These are phyloP conservation scores for Alexandromys fortis DNA, from an alignment of 2,113 vertebrate genomes.

Conservation along the genomic window DNA sequence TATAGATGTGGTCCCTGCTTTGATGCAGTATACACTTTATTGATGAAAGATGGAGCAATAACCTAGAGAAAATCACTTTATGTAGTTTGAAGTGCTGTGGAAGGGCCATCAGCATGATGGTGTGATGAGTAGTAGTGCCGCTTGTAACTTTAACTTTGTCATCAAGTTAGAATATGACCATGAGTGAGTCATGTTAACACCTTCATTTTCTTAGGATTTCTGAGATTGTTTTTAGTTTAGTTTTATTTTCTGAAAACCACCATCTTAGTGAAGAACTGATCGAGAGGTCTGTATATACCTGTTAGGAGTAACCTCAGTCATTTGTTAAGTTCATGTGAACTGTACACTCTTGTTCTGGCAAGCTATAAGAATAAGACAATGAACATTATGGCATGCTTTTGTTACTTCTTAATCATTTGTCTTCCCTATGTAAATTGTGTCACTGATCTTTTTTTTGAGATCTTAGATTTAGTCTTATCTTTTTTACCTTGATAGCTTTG, in stretches of 20 bases:
- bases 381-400: not conserved
- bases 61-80: not conserved
- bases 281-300: not conserved
- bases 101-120: not conserved
- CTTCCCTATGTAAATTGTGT: not conserved
- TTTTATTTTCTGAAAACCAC: not conserved
- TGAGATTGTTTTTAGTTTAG: not conserved
- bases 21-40: not conserved
- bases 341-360: not conserved
- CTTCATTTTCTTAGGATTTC: not conserved
- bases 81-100: not conserved
- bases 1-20: not conserved
- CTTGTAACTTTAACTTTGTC: conserved; percentile 21
- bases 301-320: not conserved
- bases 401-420: not conserved
- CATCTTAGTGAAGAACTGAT: not conserved
- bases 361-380: not conserved
- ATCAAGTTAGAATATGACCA: not conserved
- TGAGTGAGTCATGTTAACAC: not conserved
- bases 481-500: conserved; percentile 3
- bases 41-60: not conserved
- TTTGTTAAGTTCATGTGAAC: not conserved
- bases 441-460: not conserved
- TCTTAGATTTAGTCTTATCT: not conserved
- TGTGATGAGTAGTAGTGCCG: not conserved